phyloP scores from a whole-genome alignment of 2,113 vertebrate species.

The Alouatta palliata region DNA sequence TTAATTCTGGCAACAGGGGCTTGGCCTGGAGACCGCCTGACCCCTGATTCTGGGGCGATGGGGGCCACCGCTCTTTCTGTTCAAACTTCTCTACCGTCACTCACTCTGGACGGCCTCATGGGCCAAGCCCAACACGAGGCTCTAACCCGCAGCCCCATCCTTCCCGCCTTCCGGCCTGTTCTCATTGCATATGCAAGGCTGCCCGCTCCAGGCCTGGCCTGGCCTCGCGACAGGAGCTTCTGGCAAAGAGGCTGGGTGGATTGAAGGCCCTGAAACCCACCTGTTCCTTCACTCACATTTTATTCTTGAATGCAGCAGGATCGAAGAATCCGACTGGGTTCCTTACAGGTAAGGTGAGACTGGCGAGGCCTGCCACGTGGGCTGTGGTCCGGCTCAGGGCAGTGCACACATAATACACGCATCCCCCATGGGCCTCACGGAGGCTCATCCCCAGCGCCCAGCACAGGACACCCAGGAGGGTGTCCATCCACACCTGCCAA shows the following conservation, averaged over 20 bases:
- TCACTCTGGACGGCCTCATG: neutral
- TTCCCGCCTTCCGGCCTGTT: no score
- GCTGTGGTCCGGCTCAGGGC: rapidly evolving
- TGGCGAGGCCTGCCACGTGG: neutral
- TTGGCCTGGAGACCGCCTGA: conserved; percentile 70
- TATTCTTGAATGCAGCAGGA: rapidly evolving
- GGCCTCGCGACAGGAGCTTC: rapidly evolving
- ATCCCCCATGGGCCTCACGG: rapidly evolving
- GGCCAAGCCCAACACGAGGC: rapidly evolving
- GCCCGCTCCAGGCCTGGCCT: rapidly evolving
- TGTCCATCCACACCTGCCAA: rapidly evolving
- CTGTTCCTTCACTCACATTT: no score
- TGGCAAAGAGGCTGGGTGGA: rapidly evolving
- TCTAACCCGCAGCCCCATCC: rapidly evolving
- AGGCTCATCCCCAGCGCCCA: rapidly evolving
- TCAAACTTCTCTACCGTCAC: neutral
- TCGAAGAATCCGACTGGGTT: neutral
- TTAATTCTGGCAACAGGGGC: conserved; percentile 74
- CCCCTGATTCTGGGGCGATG: conserved; percentile 53
- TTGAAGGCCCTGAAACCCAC: rapidly evolving
- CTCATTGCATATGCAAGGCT: rapidly evolving
- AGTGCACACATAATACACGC: rapidly evolving
- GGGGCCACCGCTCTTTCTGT: neutral
- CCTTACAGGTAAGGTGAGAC: neutral
- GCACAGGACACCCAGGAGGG: rapidly evolving